Evolutionary conservation across 2,888 invertebrate genomes (phyloP).

Genomic region (Slavum lentiscoides): DNA sequence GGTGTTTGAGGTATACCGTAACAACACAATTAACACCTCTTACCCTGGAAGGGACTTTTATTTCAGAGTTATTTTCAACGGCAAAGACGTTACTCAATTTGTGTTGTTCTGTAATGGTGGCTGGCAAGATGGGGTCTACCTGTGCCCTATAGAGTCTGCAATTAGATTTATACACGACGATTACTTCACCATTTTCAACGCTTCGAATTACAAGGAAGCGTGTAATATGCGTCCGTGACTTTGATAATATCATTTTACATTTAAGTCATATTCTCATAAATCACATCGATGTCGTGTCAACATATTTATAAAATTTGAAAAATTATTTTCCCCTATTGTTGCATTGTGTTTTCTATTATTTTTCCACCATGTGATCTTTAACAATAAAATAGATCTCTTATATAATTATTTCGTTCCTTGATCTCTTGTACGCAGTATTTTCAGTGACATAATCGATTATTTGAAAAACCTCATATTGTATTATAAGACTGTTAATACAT

Average conservation of each 20-base stretch:
- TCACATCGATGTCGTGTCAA: background rate
- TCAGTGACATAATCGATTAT: no score
- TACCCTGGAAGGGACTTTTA: conserved; percentile 72
- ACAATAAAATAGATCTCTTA: background rate
- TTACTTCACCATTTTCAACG: conserved; percentile 80
- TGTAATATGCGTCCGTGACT: conserved; percentile 61
- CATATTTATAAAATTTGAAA: background rate
- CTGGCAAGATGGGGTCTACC: conserved; percentile 62
- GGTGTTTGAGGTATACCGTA: conserved; percentile 73
- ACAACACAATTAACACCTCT: conserved; percentile 53
- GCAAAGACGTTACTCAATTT: conserved; percentile 80
- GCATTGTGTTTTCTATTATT: background rate
- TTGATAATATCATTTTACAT: no score
- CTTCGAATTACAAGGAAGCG: conserved; percentile 87
- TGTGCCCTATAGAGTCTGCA: conserved; percentile 86
- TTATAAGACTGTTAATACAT: no score
- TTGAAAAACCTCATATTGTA: no score
- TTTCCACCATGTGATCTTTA: background rate
- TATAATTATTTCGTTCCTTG: background rate
- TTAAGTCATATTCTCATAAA: no score
- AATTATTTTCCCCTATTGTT: background rate
- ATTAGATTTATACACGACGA: conserved; percentile 85
- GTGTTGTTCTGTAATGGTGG: conserved; percentile 73
- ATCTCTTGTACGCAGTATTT: background rate
- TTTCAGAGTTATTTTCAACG: conserved; percentile 82